These are phyloP conservation scores for Drosophila eohydei DNA, from an alignment of 2,888 invertebrate species.

Conservation along the genomic window DNA sequence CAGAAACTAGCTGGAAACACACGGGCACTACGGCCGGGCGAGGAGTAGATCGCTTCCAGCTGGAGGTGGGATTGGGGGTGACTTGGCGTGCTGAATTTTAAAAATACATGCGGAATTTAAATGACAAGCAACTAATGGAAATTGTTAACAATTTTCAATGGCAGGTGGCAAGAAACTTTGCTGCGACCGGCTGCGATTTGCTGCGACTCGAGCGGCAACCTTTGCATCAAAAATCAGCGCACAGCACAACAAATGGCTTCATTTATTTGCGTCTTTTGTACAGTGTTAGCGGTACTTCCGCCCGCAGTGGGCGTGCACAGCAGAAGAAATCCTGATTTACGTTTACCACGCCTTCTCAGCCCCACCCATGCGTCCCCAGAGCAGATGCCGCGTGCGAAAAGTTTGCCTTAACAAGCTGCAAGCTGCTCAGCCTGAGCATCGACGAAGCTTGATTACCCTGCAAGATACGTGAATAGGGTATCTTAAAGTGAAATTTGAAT, in stretches of 20 bases:
- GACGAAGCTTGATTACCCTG: constrained; percentile 7
- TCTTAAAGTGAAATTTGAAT: neutral
- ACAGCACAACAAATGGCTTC: constrained; percentile 80
- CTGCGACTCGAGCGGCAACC: constrained; percentile 33
- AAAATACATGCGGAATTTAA: constrained; percentile 75
- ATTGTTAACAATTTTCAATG: constrained; percentile 76
- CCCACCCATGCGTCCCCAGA: constrained; percentile 17
- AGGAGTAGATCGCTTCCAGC: constrained; percentile 27
- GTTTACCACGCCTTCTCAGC: constrained; percentile 28
- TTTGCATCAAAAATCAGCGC: constrained; percentile 75
- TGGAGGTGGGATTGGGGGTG: neutral
- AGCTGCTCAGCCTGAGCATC: too few species aligned
- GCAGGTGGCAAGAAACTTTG: constrained; percentile 66
- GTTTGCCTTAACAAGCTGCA: constrained; percentile 42
- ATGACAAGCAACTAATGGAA: constrained; percentile 82
- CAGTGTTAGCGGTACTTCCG: constrained; percentile 65
- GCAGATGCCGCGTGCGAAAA: constrained; percentile 52
- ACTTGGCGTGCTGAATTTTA: constrained; percentile 56
- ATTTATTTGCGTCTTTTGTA: constrained; percentile 80
- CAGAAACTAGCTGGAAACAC: constrained; percentile 8
- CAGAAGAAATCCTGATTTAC: constrained; percentile 65
- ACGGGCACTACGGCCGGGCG: constrained; percentile 5
- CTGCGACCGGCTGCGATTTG: constrained; percentile 30
- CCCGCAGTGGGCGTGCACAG: constrained; percentile 32
- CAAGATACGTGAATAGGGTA: neutral